phyloP scores from a whole-genome alignment of 1,140 invertebrate genomes.

The Drosophila rufa region DNA sequence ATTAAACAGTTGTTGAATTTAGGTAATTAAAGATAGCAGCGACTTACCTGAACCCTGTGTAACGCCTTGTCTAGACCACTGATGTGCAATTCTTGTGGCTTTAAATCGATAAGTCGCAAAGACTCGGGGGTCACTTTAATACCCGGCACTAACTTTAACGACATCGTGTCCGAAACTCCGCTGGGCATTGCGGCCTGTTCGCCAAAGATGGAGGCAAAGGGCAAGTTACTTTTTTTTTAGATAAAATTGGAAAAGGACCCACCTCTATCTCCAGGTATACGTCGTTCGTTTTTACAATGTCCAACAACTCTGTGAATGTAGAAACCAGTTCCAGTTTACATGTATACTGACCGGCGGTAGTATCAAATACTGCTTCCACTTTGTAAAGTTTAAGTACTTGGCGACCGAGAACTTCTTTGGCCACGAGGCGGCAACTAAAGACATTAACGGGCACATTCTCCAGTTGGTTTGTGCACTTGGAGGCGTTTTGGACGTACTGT shows the following conservation, averaged over 20 bases:
- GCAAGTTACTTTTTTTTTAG: slow-evolving; percentile 1
- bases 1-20: no score
- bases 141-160: slow-evolving; percentile 80
- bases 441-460: slow-evolving; percentile 57
- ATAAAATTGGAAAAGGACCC: background rate
- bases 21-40: slow-evolving; percentile 1
- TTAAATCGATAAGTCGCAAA: slow-evolving; percentile 60
- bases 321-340: slow-evolving; percentile 68
- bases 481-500: slow-evolving; percentile 72
- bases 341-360: slow-evolving; percentile 55
- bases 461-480: slow-evolving; percentile 64
- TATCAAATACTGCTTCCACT: slow-evolving; percentile 70
- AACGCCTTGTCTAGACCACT: slow-evolving; percentile 81
- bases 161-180: slow-evolving; percentile 74
- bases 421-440: slow-evolving; percentile 69
- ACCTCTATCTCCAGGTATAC: slow-evolving; percentile 77
- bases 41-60: slow-evolving; percentile 81
- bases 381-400: slow-evolving; percentile 73
- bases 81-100: slow-evolving; percentile 75
- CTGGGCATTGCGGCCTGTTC: slow-evolving; percentile 67
- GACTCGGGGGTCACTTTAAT: slow-evolving; percentile 69
- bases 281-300: slow-evolving; percentile 70
- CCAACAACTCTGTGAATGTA: slow-evolving; percentile 68
- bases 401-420: slow-evolving; percentile 63
- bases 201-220: background rate